A percentile compares a stretch with the other conserved stretches of the same genome.
Evolutionary conservation across 2,797 vertebrate genomes (phyloP).

Genomic region (Taeniopygia guttata): DNA sequence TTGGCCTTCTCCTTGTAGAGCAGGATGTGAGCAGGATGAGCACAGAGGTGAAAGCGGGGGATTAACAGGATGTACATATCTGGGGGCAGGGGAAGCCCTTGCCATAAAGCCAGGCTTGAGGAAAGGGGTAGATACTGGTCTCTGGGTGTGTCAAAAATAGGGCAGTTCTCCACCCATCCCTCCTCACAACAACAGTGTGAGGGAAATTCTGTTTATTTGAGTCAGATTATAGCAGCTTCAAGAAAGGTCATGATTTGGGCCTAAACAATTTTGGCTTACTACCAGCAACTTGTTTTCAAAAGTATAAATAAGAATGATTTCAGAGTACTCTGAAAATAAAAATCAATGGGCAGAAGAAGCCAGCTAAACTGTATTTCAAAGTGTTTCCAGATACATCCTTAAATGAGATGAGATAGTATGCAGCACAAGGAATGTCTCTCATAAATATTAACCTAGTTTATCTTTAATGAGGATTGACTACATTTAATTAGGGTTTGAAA

Average conservation of each 20-base stretch:
- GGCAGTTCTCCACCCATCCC: conserved; percentile 15
- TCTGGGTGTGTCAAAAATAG: neutral
- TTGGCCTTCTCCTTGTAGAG: neutral
- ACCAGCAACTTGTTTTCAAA: neutral
- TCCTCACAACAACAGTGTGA: neutral
- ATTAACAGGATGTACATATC: neutral
- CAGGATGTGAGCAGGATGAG: neutral
- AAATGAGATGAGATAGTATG: neutral
- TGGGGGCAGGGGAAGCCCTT: neutral
- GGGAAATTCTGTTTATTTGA: conserved; percentile 4
- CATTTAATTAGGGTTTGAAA: conserved; percentile 30
- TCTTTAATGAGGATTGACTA: conserved; percentile 36
- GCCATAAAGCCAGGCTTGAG: neutral
- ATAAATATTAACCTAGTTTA: conserved; percentile 42
- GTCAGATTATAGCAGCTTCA: neutral
- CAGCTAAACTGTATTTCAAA: neutral
- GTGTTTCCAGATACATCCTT: neutral
- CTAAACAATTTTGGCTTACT: conserved; percentile 29
- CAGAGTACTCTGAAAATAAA: conserved; percentile 16
- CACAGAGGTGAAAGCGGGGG: neutral
- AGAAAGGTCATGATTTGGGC: neutral
- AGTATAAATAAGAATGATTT: conserved; percentile 39
- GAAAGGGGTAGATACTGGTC: neutral
- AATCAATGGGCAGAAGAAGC: conserved; percentile 2
- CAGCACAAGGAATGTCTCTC: neutral